Evolutionary conservation across 2,113 vertebrate genomes (phyloP).

Genomic region (Misgurnus mizolepis): DNA sequence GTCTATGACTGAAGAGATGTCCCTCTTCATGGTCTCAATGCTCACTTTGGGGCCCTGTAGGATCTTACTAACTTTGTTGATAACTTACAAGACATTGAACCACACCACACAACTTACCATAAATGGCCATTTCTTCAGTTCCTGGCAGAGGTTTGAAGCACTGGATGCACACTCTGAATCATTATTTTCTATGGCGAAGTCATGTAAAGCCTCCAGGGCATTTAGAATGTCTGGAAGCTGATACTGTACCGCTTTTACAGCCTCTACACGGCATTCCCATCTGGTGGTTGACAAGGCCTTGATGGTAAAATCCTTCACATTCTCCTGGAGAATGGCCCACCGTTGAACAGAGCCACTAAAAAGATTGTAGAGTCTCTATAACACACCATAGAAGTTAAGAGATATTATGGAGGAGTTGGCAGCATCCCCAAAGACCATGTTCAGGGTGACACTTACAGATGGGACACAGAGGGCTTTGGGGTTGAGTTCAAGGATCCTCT

Average conservation of each 20-base stretch:
- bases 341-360: constrained; percentile 32
- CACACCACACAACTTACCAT: no score
- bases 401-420: constrained; percentile 27
- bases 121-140: no score
- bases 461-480: not conserved
- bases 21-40: not conserved
- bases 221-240: constrained; percentile 13
- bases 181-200: not conserved
- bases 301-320: constrained; percentile 31
- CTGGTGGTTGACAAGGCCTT: constrained; percentile 11
- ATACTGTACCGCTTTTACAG: constrained; percentile 28
- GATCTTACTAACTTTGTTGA: constrained; percentile 2
- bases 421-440: constrained; percentile 21
- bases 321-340: constrained; percentile 2
- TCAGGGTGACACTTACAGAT: constrained; percentile 10
- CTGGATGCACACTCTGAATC: no score
- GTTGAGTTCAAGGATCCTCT: constrained; percentile 12
- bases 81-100: not conserved
- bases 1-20: constrained; percentile 19
- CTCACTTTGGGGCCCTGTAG: constrained; percentile 24
- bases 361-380: constrained; percentile 32
- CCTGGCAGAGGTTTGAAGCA: no score
- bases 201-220: not conserved
- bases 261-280: not conserved
- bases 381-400: constrained; percentile 28